These are phyloP conservation scores for Diadophis punctatus DNA, from an alignment of 2,113 vertebrate species.

Conservation along the genomic window DNA sequence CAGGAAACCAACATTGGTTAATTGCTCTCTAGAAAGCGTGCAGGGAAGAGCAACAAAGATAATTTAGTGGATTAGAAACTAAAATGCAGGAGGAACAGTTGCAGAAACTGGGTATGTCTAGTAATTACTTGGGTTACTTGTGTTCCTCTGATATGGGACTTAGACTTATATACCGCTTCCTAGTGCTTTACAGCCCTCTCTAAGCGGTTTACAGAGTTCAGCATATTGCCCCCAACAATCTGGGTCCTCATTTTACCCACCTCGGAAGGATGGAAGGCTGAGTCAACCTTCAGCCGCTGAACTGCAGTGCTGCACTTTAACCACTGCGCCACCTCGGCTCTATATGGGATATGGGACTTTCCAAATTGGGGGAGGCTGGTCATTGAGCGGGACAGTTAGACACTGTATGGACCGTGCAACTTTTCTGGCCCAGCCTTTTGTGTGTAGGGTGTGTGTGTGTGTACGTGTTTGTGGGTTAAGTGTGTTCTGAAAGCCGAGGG, in stretches of 20 bases:
- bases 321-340: too few species aligned
- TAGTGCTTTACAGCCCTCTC: too few species aligned
- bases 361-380: not conserved
- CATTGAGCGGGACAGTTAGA: not conserved
- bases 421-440: not conserved
- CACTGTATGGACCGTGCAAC: not conserved
- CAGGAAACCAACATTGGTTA: not conserved
- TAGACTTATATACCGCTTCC: too few species aligned
- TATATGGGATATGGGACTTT: too few species aligned
- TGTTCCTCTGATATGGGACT: too few species aligned
- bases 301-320: too few species aligned
- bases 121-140: not conserved
- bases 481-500: not conserved
- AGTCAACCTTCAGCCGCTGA: too few species aligned
- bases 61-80: not conserved
- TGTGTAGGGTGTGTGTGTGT: not conserved
- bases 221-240: too few species aligned
- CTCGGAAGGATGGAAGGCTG: too few species aligned
- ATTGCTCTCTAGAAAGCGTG: too few species aligned
- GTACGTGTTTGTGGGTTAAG: not conserved
- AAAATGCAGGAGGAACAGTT: not conserved
- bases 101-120: not conserved
- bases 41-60: not conserved
- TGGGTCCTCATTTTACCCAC: too few species aligned
- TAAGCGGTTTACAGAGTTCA: too few species aligned